Base-by-base conservation (phyloP, 1,140 invertebrate species). In the Pogonomyrmex barbatus region DNA sequence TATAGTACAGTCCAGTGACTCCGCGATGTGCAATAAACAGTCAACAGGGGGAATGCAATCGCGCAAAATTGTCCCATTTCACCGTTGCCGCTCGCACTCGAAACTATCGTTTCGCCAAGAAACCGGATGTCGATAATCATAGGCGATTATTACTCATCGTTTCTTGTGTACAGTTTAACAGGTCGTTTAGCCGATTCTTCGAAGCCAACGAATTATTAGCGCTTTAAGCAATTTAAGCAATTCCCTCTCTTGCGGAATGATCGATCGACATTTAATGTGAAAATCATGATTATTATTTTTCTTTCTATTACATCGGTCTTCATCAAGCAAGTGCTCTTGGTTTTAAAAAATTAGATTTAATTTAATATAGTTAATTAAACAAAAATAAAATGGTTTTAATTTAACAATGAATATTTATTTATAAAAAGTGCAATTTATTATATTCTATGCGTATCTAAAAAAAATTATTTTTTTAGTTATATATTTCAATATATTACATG, bases 51-150 rank as follows among this genome's bases (percentile, higher is more conserved):
- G 47, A 73, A 87, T 71, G 47, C 76, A 78, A 68, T 71, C 76
- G 50, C n/a, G 47, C n/a, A 84, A 87, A 87, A 87, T 87, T 84
- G 79, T 87, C 62, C 42, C 63, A 76, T 76, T 87, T 76, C 70
- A 30, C 24, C 50, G 60, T 68, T 39, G 70, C 50, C 54, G 85
- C 24, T 73, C 81, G 86, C 39, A n/a, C n/a, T n/a, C n/a, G 79
- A 84, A 84, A 87, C 33, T 73, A 73, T 79, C 67, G 78, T 83
- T 86, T 63, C 60, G 39, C 39, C 17, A 73, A 82, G 50, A 54
- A 60, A 75, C 75, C 75, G 73, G 75, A 85, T 65, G 73, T 39
- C 75, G 63, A 78, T 78, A 85, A 82, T 82, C 79, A 82, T 10
- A 24, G 54, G 60, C 17, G 52, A 82, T 82, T 82, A 70, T 73